phyloP scores from a whole-genome alignment of 2,888 invertebrate genomes.

The Criorhina ranunculi region DNA sequence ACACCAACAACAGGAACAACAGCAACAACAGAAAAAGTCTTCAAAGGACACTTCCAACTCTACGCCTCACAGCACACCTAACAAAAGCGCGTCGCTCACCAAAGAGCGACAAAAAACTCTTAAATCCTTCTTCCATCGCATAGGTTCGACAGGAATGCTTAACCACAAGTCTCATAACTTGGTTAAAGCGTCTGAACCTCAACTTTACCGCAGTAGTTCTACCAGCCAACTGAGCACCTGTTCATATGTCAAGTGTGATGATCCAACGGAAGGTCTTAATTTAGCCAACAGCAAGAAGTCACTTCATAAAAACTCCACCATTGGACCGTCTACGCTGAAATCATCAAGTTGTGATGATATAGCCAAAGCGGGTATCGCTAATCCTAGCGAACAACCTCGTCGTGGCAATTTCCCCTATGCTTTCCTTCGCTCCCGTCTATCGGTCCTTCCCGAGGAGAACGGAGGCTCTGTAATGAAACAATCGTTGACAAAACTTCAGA shows the following conservation, averaged over 20 bases:
- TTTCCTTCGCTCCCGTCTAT: conserved; percentile 90
- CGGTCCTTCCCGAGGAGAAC: conserved; percentile 91
- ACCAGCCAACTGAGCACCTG: conserved; percentile 90
- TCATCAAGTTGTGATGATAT: conserved; percentile 91
- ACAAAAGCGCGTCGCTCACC: conserved; percentile 65
- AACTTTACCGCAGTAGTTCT: conserved; percentile 90
- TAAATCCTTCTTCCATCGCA: conserved; percentile 90
- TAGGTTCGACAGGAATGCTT: conserved; percentile 91
- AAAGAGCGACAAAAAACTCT: conserved; percentile 86
- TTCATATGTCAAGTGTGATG: conserved; percentile 90
- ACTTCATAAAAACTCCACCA: conserved; percentile 82
- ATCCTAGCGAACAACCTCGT: conserved; percentile 84
- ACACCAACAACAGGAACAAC: conserved; percentile 78
- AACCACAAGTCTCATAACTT: conserved; percentile 85
- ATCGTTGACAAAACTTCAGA: conserved; percentile 51
- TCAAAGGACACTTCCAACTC: conserved; percentile 13
- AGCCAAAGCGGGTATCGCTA: conserved; percentile 86
- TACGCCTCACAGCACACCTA: conserved; percentile 44
- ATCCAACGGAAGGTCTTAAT: conserved; percentile 92
- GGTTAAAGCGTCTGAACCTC: conserved; percentile 82
- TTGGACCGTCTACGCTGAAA: conserved; percentile 85
- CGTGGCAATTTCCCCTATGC: conserved; percentile 91
- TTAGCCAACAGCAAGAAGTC: conserved; percentile 85
- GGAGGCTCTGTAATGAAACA: conserved; percentile 84
- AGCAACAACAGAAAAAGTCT: conserved; percentile 74